phyloP scores from a whole-genome alignment of 2,888 invertebrate species.

The Euzophera pinguis region DNA sequence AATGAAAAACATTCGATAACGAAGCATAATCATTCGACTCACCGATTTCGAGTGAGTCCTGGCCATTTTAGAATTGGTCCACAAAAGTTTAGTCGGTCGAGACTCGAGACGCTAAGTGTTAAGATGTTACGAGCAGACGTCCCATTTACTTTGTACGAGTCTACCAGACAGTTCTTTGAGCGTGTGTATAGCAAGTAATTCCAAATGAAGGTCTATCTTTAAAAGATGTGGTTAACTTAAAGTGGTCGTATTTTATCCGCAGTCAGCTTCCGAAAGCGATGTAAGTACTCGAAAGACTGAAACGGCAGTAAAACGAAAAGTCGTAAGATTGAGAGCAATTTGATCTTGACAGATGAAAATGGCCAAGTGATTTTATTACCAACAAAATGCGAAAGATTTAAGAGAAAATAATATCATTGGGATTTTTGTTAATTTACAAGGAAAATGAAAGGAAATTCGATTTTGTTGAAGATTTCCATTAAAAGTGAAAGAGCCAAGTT shows the following conservation, averaged over 20 bases:
- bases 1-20: too few relatives aligned
- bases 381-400: neutral
- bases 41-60: too few relatives aligned
- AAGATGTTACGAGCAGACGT: constrained; percentile 35
- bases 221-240: constrained; percentile 16
- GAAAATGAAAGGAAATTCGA: neutral
- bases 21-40: too few relatives aligned
- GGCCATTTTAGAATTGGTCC: constrained; percentile 26
- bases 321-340: constrained; percentile 27
- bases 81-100: constrained; percentile 35
- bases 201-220: constrained; percentile 30
- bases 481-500: neutral
- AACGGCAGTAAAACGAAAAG: constrained; percentile 30
- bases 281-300: constrained; percentile 32
- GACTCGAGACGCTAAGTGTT: constrained; percentile 33
- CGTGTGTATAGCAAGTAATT: constrained; percentile 24
- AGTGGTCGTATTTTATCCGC: constrained; percentile 29
- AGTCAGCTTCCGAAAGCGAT: constrained; percentile 29
- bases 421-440: neutral
- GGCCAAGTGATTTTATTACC: constrained; percentile 5
- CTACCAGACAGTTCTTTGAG: constrained; percentile 30
- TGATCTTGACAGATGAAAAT: constrained; percentile 10
- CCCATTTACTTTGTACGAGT: constrained; percentile 37
- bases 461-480: neutral
- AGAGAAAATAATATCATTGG: neutral